Evolutionary conservation across 2,113 vertebrate genomes (phyloP).

Genomic region (Vimba vimba): DNA sequence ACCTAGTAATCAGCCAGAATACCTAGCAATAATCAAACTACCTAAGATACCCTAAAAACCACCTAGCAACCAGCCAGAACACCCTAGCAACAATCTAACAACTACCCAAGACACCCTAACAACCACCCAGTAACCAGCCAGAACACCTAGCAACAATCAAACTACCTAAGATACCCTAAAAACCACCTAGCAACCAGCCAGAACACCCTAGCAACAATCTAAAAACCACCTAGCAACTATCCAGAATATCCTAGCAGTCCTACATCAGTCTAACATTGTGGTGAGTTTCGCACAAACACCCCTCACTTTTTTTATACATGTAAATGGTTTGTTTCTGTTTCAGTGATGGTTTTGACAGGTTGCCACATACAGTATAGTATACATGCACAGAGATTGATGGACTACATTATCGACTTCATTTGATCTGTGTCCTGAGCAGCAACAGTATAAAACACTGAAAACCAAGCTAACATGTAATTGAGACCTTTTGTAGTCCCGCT

Average conservation of each 20-base stretch:
- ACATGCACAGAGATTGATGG: background rate
- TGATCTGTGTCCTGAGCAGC: background rate
- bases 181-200: background rate
- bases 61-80: too few relatives aligned
- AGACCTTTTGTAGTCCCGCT: too few relatives aligned
- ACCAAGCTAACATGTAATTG: background rate
- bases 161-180: background rate
- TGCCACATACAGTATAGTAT: background rate
- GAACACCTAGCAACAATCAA: background rate
- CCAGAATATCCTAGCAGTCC: background rate
- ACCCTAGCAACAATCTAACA: too few relatives aligned
- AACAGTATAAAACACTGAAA: background rate
- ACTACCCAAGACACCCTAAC: too few relatives aligned
- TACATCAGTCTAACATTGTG: background rate
- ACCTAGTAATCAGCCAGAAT: too few relatives aligned
- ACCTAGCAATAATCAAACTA: too few relatives aligned
- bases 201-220: background rate
- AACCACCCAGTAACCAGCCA: background rate
- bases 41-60: too few relatives aligned
- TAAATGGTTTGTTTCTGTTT: background rate
- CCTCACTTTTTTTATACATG: background rate
- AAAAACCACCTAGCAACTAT: background rate
- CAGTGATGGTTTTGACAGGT: background rate
- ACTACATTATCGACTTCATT: background rate
- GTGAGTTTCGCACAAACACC: background rate